phyloP scores from a whole-genome alignment of 2,113 vertebrate genomes.

The Petrocephalus microphthalmus region DNA sequence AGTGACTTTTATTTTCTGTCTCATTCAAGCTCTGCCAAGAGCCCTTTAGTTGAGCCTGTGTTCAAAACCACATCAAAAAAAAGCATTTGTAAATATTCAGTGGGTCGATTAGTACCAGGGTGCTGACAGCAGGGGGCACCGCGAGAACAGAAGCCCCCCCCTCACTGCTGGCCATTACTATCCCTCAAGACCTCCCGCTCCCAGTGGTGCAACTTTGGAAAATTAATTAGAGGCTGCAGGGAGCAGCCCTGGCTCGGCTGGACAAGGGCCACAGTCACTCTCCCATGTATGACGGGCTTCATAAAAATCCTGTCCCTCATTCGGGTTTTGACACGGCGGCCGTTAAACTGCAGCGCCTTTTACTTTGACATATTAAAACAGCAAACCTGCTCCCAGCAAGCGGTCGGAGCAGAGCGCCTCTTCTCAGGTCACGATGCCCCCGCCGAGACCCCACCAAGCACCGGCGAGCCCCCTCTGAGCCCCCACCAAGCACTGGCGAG shows the following conservation, averaged over 20 bases:
- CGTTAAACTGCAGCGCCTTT: background rate
- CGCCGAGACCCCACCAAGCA: background rate
- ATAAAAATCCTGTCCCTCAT: background rate
- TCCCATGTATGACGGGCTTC: background rate
- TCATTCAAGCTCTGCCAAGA: slow-evolving; percentile 20
- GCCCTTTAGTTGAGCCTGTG: background rate
- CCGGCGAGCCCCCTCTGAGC: too few relatives aligned
- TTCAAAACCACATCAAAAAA: slow-evolving; percentile 8
- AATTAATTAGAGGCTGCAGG: slow-evolving; percentile 41
- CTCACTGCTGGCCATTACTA: background rate
- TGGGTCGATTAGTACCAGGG: background rate
- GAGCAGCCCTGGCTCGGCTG: slow-evolving; percentile 48
- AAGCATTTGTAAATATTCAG: slow-evolving; percentile 18
- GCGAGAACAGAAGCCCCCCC: background rate
- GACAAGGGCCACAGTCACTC: slow-evolving; percentile 51
- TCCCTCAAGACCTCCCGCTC: background rate
- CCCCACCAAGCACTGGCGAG: too few relatives aligned
- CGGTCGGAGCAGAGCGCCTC: background rate
- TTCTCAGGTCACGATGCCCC: background rate
- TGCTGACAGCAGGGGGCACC: background rate
- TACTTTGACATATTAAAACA: background rate
- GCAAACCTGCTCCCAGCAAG: background rate
- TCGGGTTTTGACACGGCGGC: background rate
- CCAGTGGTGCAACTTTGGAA: slow-evolving; percentile 18
- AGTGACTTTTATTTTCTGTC: slow-evolving; percentile 17